Base-by-base conservation (phyloP, 2,888 invertebrate genomes). In the Rhingia campestris region DNA sequence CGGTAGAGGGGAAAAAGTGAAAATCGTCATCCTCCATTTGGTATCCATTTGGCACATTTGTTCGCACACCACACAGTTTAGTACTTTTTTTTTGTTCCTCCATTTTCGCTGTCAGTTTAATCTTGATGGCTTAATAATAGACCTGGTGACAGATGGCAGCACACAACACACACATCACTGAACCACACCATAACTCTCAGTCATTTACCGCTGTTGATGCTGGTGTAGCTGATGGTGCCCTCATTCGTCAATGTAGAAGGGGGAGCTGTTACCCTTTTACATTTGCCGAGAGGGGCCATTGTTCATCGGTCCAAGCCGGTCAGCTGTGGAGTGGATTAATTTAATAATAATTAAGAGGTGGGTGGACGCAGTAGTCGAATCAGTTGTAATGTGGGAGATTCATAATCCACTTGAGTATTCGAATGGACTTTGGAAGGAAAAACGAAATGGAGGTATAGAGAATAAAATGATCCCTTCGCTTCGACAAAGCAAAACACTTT, bases 61-160 rank as follows among this genome's bases (percentile, higher is more conserved):
- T 75, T 79, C 74, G 74, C 73, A 73, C 73, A 73, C 67, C 67
- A 41, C 79, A 73, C 79, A 80, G 61, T 74, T 67, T 69, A 74
- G 80, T 56, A 49, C 67, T 39, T 47, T 49, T 32, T 58, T 70
- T 53, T 39, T 43, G 39, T 73, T 45, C 47, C 47, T 47, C 22
- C 4, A 7, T 47, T 67, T 43, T 45, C 41, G 58, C 73, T 74
- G 82, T 82, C 82, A 69, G 82, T 69, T 79, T 73, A 74, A 79
- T 77, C 79, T 77, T 82, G 82, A 82, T 79, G 79, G 79, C 82
- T 82, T 82, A 82, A 82, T 82, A 82, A 82, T 82, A 82, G 82
- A 82, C 82, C 73, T 58, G 82, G 82, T 82, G 82, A 82, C 82
- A 82, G 79, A 82, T 82, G 82, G 82, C 73, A 82, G 79, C 82